Conservation (phyloP, 1,140 invertebrate species). For the Ectropis grisescens region DNA sequence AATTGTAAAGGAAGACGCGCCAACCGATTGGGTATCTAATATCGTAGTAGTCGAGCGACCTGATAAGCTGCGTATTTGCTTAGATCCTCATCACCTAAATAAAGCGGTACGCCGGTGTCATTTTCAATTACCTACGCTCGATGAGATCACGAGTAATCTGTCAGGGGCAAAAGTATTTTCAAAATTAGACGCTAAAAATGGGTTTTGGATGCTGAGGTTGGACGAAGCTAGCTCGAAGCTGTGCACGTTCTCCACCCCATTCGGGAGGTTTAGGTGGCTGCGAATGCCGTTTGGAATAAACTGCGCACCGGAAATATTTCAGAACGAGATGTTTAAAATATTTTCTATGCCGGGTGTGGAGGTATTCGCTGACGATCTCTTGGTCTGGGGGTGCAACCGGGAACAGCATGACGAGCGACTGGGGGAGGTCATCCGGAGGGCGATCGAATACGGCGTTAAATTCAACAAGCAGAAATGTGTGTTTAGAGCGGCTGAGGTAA, state of each 20-base stretch:
- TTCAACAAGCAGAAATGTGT: too few relatives aligned
- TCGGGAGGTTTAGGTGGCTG: slow-evolving; percentile 1
- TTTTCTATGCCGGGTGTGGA: slow-evolving; percentile 3
- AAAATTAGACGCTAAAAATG: slow-evolving; percentile 8
- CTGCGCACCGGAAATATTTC: slow-evolving; percentile 1
- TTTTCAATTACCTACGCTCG: slow-evolving; percentile 7
- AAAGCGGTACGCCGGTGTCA: slow-evolving; percentile 2
- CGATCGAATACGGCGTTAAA: too few relatives aligned
- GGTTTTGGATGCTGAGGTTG: slow-evolving; percentile 10
- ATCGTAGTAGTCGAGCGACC: slow-evolving; percentile 4
- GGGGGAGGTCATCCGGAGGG: too few relatives aligned
- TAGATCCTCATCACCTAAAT: slow-evolving; percentile 7
- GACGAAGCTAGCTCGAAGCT: slow-evolving; percentile 9
- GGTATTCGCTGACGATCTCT: too few relatives aligned
- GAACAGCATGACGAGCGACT: too few relatives aligned
- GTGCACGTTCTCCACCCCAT: slow-evolving; percentile 13
- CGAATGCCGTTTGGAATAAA: slow-evolving; percentile 3
- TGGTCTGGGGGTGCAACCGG: too few relatives aligned
- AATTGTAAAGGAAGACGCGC: slow-evolving; percentile 6
- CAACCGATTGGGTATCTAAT: slow-evolving; percentile 8
- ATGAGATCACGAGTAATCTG: slow-evolving; percentile 7
- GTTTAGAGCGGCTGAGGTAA: not conserved
- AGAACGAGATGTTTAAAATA: slow-evolving; percentile 42
- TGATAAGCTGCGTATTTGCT: slow-evolving; percentile 5
- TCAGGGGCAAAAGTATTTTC: slow-evolving; percentile 4